Conservation (phyloP, 2,113 vertebrate genomes). For the Anseranas semipalmata region DNA sequence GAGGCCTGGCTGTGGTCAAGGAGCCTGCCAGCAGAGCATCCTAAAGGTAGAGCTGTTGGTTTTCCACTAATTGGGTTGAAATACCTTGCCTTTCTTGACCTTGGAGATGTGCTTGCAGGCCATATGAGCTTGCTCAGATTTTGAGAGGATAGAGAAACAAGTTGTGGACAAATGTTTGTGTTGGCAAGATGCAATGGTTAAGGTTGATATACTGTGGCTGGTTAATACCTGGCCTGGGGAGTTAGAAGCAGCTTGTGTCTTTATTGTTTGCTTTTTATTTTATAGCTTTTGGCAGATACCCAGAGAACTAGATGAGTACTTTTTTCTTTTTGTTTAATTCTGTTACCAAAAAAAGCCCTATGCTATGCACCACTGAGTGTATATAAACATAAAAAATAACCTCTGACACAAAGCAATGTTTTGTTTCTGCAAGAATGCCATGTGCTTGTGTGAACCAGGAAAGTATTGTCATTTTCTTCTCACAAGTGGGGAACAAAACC, state of each 20-base stretch:
- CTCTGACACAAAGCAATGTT: not conserved
- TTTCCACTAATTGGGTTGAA: no score
- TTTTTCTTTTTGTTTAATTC: not conserved
- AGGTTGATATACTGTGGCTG: not conserved
- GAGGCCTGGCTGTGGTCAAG: not conserved
- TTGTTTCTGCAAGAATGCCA: not conserved
- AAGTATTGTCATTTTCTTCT: no score
- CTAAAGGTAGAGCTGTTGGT: not conserved
- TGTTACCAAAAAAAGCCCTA: not conserved
- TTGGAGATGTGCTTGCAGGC: not conserved
- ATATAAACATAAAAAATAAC: not conserved
- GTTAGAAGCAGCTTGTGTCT: not conserved
- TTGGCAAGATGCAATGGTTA: not conserved
- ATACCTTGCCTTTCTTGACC: not conserved
- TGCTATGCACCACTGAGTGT: not conserved
- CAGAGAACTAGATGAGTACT: not conserved
- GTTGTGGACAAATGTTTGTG: not conserved
- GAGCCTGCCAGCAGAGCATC: no score
- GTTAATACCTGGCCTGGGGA: not conserved
- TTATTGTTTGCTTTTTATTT: not conserved
- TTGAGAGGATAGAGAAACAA: not conserved
- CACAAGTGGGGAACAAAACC: fast-evolving
- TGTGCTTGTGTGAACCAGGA: fast-evolving
- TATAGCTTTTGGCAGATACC: not conserved
- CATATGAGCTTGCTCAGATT: no score